Percentiles rank a stretch among this genome's conserved stretches.
Evolutionary conservation across 1,140 invertebrate genomes (phyloP).

Genomic region (Pemphigus obesinymphae): DNA sequence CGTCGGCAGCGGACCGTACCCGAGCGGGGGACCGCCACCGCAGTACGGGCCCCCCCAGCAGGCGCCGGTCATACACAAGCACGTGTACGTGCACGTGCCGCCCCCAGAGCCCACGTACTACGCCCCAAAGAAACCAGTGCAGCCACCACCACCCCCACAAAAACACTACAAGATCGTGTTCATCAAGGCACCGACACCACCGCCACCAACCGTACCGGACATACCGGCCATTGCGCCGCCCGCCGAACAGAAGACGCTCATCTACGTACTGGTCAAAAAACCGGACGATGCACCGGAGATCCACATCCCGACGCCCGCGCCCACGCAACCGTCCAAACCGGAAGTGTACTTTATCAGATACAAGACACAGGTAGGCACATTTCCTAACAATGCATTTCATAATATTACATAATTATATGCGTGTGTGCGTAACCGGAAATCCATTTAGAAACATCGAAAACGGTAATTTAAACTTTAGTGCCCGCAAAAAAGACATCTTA

Average conservation of each 20-base stretch:
- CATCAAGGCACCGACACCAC: constrained; percentile 78
- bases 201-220: constrained; percentile 68
- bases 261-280: constrained; percentile 85
- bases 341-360: constrained; percentile 85
- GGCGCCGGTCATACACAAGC: constrained; percentile 72
- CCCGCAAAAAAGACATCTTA: no score
- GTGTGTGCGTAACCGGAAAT: no score
- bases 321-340: constrained; percentile 76
- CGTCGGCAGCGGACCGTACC: constrained; percentile 50
- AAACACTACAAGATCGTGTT: constrained; percentile 88
- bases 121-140: constrained; percentile 51
- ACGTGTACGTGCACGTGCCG: constrained; percentile 80
- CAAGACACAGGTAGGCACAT: constrained; percentile 71
- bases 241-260: constrained; percentile 80
- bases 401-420: no score
- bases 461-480: no score
- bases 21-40: constrained; percentile 58
- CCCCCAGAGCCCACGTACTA: constrained; percentile 74
- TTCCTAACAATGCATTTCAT: no score
- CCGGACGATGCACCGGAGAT: constrained; percentile 75
- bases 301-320: constrained; percentile 68
- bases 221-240: constrained; percentile 67
- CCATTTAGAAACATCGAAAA: no score
- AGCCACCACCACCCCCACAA: constrained; percentile 62
- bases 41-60: constrained; percentile 69